These are phyloP conservation scores for Heliconius hewitsoni DNA, from an alignment of 1,140 invertebrate genomes.

Conservation along the genomic window DNA sequence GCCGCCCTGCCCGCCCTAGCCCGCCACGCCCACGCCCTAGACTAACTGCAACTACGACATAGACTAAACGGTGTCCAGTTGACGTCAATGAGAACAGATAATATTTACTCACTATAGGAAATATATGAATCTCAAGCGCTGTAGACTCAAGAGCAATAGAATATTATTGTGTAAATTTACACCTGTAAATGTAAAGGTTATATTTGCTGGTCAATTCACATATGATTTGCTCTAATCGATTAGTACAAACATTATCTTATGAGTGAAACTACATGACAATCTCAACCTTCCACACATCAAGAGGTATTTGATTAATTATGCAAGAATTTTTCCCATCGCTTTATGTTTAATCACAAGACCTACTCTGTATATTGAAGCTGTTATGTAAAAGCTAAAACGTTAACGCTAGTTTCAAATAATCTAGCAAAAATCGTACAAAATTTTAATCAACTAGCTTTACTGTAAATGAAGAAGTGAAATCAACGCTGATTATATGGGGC, in stretches of 20 bases:
- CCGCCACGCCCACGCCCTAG: constrained; percentile 26
- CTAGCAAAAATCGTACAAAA: constrained; percentile 16
- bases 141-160: neutral
- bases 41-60: neutral
- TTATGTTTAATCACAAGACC: neutral
- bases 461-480: neutral
- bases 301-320: neutral
- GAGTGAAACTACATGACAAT: constrained; percentile 1
- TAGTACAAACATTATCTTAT: constrained; percentile 6
- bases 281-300: neutral
- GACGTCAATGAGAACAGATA: neutral
- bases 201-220: neutral
- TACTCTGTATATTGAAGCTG: neutral
- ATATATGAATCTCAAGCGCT: neutral
- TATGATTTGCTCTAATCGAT: constrained; percentile 3
- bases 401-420: constrained; percentile 14
- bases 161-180: neutral
- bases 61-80: neutral
- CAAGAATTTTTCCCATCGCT: neutral
- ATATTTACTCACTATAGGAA: neutral
- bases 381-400: neutral
- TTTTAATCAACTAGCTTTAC: constrained; percentile 7
- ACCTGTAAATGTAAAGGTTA: neutral
- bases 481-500: constrained; percentile 2
- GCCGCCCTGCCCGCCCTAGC: constrained; percentile 50